Percentiles rank a stretch among this genome's conserved stretches.
phyloP scores from a whole-genome alignment of 2,113 vertebrate species.

The Thryonomys swinderianus region DNA sequence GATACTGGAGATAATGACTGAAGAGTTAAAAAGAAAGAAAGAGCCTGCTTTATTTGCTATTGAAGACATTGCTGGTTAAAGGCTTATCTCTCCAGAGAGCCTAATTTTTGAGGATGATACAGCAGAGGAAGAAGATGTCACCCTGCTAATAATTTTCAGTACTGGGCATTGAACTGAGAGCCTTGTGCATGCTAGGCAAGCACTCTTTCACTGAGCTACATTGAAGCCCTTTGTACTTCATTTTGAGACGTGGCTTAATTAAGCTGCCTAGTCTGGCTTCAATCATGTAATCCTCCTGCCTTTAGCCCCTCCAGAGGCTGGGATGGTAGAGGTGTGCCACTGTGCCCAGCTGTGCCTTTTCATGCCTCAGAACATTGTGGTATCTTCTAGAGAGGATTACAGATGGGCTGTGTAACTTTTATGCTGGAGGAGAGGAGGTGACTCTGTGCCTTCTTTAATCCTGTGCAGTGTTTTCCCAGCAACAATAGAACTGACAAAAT shows the following conservation, averaged over 20 bases:
- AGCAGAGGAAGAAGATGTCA: constrained; percentile 9
- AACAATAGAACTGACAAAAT: constrained; percentile 61
- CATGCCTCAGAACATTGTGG: constrained; percentile 16
- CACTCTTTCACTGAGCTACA: not conserved
- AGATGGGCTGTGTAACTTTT: not conserved
- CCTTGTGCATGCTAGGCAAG: not conserved
- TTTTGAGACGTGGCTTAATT: not conserved
- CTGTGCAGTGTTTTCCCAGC: constrained; percentile 32
- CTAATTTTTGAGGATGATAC: constrained; percentile 8
- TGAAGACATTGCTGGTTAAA: constrained; percentile 41
- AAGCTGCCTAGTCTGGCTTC: not conserved
- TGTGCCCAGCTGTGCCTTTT: constrained; percentile 22
- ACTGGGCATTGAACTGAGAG: not conserved
- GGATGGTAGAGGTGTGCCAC: not conserved
- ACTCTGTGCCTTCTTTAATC: not conserved
- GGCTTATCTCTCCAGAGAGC: constrained; percentile 60
- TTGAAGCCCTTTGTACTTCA: not conserved
- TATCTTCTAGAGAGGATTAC: constrained; percentile 31
- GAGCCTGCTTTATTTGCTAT: constrained; percentile 25
- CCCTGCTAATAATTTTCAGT: not conserved
- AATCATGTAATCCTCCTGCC: not conserved
- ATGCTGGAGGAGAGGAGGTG: not conserved
- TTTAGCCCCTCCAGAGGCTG: not conserved
- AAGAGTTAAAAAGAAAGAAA: not conserved
- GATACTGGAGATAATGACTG: constrained; percentile 9